Conservation (phyloP, 1,140 invertebrate species). For the Eupeodes corollae region DNA sequence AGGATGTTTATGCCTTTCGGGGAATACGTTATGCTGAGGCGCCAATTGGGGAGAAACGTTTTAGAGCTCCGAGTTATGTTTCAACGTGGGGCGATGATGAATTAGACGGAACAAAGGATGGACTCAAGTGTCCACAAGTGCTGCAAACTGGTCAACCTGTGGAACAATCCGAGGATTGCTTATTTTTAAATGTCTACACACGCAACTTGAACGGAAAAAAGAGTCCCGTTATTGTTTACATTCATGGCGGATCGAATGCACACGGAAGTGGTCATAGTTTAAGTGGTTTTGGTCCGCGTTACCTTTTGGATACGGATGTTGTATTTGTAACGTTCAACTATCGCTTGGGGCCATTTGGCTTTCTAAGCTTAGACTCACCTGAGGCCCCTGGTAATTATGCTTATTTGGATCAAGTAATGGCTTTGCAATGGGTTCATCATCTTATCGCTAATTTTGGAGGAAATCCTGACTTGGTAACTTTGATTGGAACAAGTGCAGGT, state of each 20-base stretch:
- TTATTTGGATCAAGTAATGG: slow-evolving; percentile 36
- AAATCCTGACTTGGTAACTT: slow-evolving; percentile 10
- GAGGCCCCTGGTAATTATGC: slow-evolving; percentile 40
- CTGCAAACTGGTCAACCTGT: not conserved
- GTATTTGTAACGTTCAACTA: slow-evolving; percentile 55
- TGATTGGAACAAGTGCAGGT: slow-evolving; percentile 17
- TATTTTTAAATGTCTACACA: slow-evolving; percentile 51
- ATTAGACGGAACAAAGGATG: not conserved
- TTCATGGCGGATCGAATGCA: slow-evolving; percentile 47
- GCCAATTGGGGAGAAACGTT: slow-evolving; percentile 23
- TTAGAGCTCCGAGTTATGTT: slow-evolving; percentile 17
- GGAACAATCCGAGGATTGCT: slow-evolving; percentile 41
- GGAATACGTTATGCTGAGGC: not conserved
- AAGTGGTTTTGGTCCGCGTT: slow-evolving; percentile 42
- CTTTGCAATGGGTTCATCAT: slow-evolving; percentile 17
- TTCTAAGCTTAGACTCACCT: slow-evolving; percentile 36
- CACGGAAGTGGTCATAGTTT: slow-evolving; percentile 44
- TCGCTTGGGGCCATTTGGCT: slow-evolving; percentile 46
- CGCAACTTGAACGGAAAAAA: not conserved
- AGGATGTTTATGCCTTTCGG: not conserved
- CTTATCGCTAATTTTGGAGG: slow-evolving; percentile 16
- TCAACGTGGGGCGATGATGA: not conserved
- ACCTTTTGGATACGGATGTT: slow-evolving; percentile 49
- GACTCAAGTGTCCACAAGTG: slow-evolving; percentile 4
- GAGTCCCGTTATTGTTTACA: slow-evolving; percentile 49